Base-by-base conservation (phyloP, 2,888 invertebrate genomes). In the Unio delphinus region DNA sequence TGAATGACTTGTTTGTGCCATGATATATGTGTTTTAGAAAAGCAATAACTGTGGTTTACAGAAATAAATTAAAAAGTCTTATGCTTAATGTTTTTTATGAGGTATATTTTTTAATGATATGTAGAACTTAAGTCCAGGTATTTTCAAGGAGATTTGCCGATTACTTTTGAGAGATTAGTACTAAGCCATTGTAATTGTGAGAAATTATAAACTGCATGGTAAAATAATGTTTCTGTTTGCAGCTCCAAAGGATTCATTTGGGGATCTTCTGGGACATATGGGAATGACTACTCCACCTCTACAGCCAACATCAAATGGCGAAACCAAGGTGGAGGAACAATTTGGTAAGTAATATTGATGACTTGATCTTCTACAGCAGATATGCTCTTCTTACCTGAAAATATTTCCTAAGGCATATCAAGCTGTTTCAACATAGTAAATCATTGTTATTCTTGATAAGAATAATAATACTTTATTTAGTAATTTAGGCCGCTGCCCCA, bases 181-280 rank as follows among this genome's bases (percentile, higher is more conserved):
- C 30, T 30, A 30, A 30, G 30, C 30, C n/a, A 28, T 34, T 30
- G 54, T 26, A 18, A 55, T 30, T 68, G 64, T 61, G 6, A n/a
- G 58, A n/a, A 23, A n/a, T 58, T 58, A 4, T 58, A 4, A 61
- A 4, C 61, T 26, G 61, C 30, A 26, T 61, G 23, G 3, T 61
- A 3, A 20, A 61, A 3, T 4, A 4, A 23, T 5, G 3, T 28
- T 61, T 61, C 26, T 69, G 69, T 45, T 64, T 74, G 75, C 75
- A 18, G 76, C 73, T 17, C 79, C 79, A 70, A 82, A 80, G 63
- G 87, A 87, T 74, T 76, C 82, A 45, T 88, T 88, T 80, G 86
- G 85, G 59, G 87, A 87, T 74, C 74, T 88, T 61, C 70, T 88
- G 28, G 83, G 87, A n/a, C 75, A 75, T 20, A 78, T 82, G 72